Evolutionary conservation across 2,797 vertebrate species (phyloP).

Genomic region (Poliocrania exsul): DNA sequence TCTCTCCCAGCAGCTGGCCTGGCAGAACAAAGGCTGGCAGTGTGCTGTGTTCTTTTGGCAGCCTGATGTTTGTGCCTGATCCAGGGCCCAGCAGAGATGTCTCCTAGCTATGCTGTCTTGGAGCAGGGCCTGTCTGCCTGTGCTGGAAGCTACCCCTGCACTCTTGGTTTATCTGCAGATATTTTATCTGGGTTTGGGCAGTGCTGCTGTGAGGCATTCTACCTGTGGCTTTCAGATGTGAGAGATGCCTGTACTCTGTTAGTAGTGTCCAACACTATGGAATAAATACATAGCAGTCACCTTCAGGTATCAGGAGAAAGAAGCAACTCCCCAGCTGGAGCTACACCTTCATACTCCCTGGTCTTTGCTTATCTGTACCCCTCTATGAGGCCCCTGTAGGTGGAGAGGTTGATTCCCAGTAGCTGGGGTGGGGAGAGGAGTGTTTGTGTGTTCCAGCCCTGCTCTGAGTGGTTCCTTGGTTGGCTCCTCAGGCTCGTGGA

Average conservation of each 20-base stretch:
- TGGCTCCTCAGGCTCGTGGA: slow-evolving; percentile 85
- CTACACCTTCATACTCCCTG: background rate
- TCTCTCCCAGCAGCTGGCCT: background rate
- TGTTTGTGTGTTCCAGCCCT: background rate
- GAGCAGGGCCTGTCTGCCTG: background rate
- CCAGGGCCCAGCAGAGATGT: background rate
- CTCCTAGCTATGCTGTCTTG: background rate
- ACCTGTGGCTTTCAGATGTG: background rate
- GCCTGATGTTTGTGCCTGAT: background rate
- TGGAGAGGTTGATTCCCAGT: background rate
- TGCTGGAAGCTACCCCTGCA: rapidly evolving
- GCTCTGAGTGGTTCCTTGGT: background rate
- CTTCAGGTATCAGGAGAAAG: background rate
- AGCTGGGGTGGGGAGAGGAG: background rate
- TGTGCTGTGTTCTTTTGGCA: background rate
- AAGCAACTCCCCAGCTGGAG: background rate
- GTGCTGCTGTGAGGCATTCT: background rate
- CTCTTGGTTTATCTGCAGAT: background rate
- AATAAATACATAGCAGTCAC: background rate
- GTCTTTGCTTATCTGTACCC: background rate
- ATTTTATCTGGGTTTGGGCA: background rate
- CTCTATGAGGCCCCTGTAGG: background rate
- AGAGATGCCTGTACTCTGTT: background rate
- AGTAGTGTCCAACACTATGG: background rate
- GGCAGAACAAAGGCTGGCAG: slow-evolving; percentile 19